Conservation (phyloP, 2,113 vertebrate genomes). For the Acanthisitta chloris region DNA sequence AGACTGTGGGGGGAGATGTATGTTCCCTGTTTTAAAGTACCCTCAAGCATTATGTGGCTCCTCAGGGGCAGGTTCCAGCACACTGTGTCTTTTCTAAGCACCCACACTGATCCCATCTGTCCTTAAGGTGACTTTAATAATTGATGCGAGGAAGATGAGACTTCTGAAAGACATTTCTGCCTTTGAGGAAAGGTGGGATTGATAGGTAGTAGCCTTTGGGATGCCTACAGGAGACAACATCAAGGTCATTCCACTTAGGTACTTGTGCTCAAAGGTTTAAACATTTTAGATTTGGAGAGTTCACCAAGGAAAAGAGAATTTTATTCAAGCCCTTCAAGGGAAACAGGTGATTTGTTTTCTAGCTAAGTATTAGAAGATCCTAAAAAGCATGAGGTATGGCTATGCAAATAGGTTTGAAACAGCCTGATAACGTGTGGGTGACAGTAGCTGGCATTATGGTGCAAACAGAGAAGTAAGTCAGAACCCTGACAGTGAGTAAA, state of each 20-base stretch:
- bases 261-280: neutral
- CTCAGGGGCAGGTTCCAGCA: neutral
- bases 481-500: neutral
- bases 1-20: neutral
- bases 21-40: neutral
- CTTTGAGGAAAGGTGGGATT: neutral
- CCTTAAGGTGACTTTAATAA: constrained; percentile 8
- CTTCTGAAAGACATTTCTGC: neutral
- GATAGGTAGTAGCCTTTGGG: neutral
- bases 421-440: neutral
- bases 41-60: neutral
- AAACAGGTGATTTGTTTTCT: neutral
- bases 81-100: neutral
- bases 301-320: neutral
- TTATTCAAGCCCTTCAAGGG: neutral
- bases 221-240: neutral
- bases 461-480: neutral
- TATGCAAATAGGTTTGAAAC: neutral
- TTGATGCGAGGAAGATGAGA: neutral
- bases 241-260: neutral
- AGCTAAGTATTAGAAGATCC: neutral
- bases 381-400: neutral
- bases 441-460: neutral
- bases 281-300: neutral
- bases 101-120: neutral